A percentile compares a stretch with the other conserved stretches of the same genome.
Conservation (phyloP, 2,888 invertebrate genomes). For the Oxystoma pomonae region DNA sequence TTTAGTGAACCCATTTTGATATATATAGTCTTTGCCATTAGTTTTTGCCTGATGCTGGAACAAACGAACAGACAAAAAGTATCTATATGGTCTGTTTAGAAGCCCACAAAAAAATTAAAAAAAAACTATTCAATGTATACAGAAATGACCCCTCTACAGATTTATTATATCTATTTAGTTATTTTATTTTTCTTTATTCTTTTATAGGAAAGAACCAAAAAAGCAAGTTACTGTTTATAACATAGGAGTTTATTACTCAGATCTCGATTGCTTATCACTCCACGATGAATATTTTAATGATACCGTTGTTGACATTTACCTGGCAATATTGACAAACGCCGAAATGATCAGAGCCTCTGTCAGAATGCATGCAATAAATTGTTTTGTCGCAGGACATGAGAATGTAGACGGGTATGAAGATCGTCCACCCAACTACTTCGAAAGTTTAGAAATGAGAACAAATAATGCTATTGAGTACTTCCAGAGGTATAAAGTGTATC, state of each 20-base stretch:
- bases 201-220: not conserved
- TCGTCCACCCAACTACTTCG: no score
- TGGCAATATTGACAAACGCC: not conserved
- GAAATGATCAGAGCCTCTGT: not conserved
- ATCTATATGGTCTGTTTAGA: no score
- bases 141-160: no score
- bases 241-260: not conserved
- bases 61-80: no score
- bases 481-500: not conserved
- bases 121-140: no score
- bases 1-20: no score
- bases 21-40: no score
- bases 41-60: no score
- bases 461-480: not conserved
- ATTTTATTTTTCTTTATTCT: no score
- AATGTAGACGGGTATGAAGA: not conserved
- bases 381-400: not conserved
- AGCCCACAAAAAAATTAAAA: no score
- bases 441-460: not conserved
- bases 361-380: not conserved
- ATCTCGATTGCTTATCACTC: not conserved
- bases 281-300: not conserved
- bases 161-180: no score
- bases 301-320: not conserved
- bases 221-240: not conserved